Evolutionary conservation across 1,140 invertebrate genomes (phyloP).

Genomic region (Cyrtorhinus lividipennis): DNA sequence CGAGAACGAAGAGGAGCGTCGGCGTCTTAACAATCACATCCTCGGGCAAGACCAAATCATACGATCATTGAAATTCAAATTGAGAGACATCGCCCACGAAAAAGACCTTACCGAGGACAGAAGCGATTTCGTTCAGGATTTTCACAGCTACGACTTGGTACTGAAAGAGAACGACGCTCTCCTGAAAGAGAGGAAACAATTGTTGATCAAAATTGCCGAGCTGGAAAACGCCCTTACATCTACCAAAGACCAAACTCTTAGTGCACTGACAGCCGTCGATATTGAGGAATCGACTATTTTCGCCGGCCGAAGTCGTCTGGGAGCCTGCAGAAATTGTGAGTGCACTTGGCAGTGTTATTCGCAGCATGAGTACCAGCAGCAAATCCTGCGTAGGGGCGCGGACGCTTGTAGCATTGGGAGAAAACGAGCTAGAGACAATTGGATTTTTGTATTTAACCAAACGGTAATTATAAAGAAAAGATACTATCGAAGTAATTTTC

Average conservation of each 20-base stretch:
- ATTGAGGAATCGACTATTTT: no score
- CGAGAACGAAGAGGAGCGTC: constrained; percentile 14
- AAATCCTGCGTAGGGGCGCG: background rate
- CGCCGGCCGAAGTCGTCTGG: no score
- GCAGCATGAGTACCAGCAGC: background rate
- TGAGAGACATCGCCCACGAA: background rate
- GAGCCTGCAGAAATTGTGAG: background rate
- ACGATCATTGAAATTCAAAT: background rate
- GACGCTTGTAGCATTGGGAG: background rate
- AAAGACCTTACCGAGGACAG: background rate
- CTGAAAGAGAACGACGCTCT: constrained; percentile 11
- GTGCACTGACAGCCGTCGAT: no score
- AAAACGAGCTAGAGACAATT: background rate
- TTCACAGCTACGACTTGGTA: constrained; percentile 3
- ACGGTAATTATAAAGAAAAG: background rate
- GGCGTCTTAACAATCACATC: constrained; percentile 1
- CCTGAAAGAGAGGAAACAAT: background rate
- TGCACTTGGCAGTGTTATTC: background rate
- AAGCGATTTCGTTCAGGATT: background rate
- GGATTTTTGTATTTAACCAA: background rate
- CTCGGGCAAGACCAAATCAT: constrained; percentile 13
- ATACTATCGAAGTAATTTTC: no score
- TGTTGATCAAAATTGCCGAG: background rate
- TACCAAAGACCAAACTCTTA: no score
- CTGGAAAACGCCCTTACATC: background rate